These are phyloP conservation scores for Flexamia atlantica DNA, from an alignment of 2,888 invertebrate genomes.

Conservation along the genomic window DNA sequence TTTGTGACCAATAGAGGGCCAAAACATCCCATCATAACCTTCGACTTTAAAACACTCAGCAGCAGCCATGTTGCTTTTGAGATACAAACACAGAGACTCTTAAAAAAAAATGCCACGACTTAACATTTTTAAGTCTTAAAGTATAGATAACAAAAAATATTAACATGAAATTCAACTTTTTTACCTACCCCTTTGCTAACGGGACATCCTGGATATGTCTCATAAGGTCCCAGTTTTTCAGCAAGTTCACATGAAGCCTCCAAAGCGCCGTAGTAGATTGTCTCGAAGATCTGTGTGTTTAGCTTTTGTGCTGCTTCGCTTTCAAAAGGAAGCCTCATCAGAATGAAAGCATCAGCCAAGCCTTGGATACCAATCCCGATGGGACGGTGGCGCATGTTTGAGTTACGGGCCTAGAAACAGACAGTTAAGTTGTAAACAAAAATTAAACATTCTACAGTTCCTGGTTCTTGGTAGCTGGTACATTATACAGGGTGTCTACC, in stretches of 20 bases:
- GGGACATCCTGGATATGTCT: slow-evolving; percentile 94
- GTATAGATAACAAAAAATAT: too few species aligned
- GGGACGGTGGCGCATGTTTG: slow-evolving; percentile 92
- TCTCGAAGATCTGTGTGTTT: slow-evolving; percentile 98
- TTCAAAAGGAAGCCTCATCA: slow-evolving; percentile 96
- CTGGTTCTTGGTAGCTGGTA: too few species aligned
- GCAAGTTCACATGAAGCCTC: slow-evolving; percentile 98
- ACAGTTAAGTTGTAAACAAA: too few species aligned
- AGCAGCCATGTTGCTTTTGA: too few species aligned
- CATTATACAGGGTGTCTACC: too few species aligned
- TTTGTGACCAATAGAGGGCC: too few species aligned
- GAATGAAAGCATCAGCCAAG: slow-evolving; percentile 96
- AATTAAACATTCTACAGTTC: too few species aligned
- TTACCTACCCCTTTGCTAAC: slow-evolving; percentile 90
- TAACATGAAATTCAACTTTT: slow-evolving; percentile 7
- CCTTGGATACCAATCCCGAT: slow-evolving; percentile 98
- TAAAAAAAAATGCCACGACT: too few species aligned
- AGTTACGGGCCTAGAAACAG: slow-evolving; percentile 74
- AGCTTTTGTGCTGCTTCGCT: slow-evolving; percentile 90
- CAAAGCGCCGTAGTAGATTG: slow-evolving; percentile 97
- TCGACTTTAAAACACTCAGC: too few species aligned
- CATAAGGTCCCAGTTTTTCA: slow-evolving; percentile 89
- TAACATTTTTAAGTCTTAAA: too few species aligned
- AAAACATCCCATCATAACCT: too few species aligned
- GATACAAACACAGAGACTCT: too few species aligned